Evolutionary conservation across 2,113 vertebrate genomes (phyloP), one percentile per base, ranked within the genome.

Genomic region (Terrapene triunguis): DNA sequence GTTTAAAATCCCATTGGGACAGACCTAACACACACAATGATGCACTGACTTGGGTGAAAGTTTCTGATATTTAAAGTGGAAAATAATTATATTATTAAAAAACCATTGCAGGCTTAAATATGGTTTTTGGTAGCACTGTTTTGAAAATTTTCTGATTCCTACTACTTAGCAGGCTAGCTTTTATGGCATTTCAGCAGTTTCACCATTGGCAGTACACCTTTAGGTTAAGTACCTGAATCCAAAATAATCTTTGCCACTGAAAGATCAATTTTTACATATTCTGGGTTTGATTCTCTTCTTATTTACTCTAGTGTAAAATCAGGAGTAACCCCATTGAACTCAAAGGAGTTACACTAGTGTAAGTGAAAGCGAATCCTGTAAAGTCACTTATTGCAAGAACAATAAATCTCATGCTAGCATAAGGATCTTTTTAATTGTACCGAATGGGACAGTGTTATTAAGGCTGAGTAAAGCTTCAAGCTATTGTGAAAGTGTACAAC

Each of bases 241-340:
- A 5, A 86, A 27, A 84, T 82, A 76, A 3, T 8, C 42, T 69
- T 93, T 62, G 42, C 79, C 69, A 91, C 62, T 85, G 69, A 2
- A 54, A 83, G 1, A 38, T 76, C 44, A 50, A 14, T 78, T 1
- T 1, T 80, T 85, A 89, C 65, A 89, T 7, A 76, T 42, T 27
- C 69, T 65, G 84, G 6, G 1, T 4, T 89, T 44, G n/a, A 2
- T 82, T 83, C 1, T 94, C 42, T 13, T 91, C 85, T 14, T 10
- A 85, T 94, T 94, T 83, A 2, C 84, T 25, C 6, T 85, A 38
- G 25, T 83, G 21, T 44, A 87, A 93, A 69, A 90, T 81, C 57
- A 93, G 57, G 89, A 89, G 6, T 51, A 5, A 53, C 42, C 79
- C 1, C 10, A 90, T 19, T 85, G 76, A 94, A 91, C 79, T 92